These are phyloP conservation scores for Mormyrops boulengeri DNA, from an alignment of 2,797 vertebrate species.

Conservation along the genomic window DNA sequence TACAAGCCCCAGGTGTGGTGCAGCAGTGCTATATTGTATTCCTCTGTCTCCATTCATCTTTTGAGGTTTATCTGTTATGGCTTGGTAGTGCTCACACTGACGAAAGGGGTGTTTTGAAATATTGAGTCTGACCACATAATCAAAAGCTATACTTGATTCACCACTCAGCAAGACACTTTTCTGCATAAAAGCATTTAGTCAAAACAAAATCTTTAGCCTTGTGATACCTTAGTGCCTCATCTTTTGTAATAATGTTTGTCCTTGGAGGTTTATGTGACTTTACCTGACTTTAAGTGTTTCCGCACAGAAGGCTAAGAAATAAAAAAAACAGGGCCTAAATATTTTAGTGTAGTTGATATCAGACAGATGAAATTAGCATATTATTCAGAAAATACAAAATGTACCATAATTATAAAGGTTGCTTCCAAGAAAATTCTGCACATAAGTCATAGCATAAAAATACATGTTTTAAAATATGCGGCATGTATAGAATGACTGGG, in stretches of 20 bases:
- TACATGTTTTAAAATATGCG: background rate
- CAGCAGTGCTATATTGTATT: background rate
- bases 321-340: background rate
- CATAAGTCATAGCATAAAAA: constrained; percentile 9
- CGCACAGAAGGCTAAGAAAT: background rate
- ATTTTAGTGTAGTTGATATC: background rate
- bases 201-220: background rate
- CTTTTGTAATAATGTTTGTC: background rate
- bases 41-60: background rate
- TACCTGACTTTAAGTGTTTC: background rate
- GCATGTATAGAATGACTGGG: background rate
- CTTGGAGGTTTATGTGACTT: background rate
- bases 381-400: constrained; percentile 19
- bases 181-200: background rate
- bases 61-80: background rate
- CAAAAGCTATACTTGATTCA: background rate
- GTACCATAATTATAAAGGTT: background rate
- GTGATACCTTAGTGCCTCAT: background rate
- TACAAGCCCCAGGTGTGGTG: background rate
- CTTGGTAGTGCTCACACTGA: background rate
- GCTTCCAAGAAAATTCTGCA: background rate
- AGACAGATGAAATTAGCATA: background rate
- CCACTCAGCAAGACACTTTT: background rate
- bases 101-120: background rate
- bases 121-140: background rate